These are phyloP conservation scores for Falco biarmicus DNA, from an alignment of 2,797 vertebrate genomes.

Conservation along the genomic window DNA sequence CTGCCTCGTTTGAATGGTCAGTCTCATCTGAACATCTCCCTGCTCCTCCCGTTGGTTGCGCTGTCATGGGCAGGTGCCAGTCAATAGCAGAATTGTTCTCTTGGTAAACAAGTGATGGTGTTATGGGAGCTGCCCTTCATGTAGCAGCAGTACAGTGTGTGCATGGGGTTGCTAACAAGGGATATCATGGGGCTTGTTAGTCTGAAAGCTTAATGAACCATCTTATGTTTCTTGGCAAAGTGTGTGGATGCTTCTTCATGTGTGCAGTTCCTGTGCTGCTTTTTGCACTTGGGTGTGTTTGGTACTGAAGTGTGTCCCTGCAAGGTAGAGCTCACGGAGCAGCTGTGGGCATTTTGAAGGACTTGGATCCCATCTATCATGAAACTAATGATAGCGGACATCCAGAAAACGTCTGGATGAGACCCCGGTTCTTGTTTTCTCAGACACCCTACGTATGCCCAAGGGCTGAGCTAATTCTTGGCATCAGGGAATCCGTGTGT, in stretches of 20 bases:
- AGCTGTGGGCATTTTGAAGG: background rate
- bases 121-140: background rate
- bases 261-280: background rate
- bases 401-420: background rate
- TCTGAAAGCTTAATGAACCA: background rate
- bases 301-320: background rate
- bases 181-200: background rate
- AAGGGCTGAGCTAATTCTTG: background rate
- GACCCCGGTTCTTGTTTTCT: background rate
- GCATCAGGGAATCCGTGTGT: background rate
- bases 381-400: background rate
- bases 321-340: background rate
- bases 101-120: constrained; percentile 52
- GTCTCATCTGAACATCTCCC: background rate
- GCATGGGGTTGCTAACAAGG: background rate
- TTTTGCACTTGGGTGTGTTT: background rate
- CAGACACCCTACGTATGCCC: rapidly evolving
- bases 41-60: background rate
- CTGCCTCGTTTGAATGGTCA: constrained; percentile 2
- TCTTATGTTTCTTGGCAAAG: background rate
- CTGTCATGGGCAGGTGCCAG: constrained; percentile 44
- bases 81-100: constrained; percentile 56
- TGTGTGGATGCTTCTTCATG: rapidly evolving
- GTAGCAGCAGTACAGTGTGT: background rate
- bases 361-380: background rate